Conservation (phyloP, 2,888 invertebrate genomes). For the Aspidiotus destructor region DNA sequence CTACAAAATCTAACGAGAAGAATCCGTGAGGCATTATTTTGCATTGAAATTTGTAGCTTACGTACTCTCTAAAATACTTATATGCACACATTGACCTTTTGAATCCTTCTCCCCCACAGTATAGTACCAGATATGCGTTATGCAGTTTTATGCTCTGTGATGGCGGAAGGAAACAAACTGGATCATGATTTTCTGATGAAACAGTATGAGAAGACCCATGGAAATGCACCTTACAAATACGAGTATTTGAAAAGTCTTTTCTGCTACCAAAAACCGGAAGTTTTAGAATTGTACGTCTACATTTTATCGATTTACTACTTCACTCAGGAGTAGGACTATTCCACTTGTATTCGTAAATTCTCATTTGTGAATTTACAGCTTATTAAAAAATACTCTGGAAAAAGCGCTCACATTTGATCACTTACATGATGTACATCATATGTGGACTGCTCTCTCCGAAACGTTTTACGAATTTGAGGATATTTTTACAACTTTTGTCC, state of each 20-base stretch:
- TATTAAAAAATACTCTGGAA: too few species aligned
- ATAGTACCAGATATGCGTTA: constrained; percentile 25
- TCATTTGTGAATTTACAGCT: too few species aligned
- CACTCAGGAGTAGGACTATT: too few species aligned
- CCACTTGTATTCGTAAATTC: too few species aligned
- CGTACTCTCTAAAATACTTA: neutral
- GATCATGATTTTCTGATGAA: constrained; percentile 21
- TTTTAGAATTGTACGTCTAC: too few species aligned
- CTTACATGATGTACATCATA: too few species aligned
- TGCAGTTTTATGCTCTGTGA: constrained; percentile 15
- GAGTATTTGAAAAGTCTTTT: constrained; percentile 17
- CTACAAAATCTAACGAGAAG: neutral
- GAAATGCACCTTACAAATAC: constrained; percentile 14
- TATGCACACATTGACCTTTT: neutral
- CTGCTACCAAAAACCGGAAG: neutral
- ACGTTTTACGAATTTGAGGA: too few species aligned
- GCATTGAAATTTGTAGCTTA: neutral
- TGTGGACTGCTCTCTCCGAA: too few species aligned
- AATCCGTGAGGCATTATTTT: constrained; percentile 13
- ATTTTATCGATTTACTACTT: too few species aligned
- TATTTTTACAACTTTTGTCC: too few species aligned
- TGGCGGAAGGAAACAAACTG: constrained; percentile 13
- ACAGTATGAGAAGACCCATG: neutral
- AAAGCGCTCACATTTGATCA: too few species aligned
- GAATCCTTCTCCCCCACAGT: neutral